Conservation (phyloP, 2,113 vertebrate genomes). For the Alouatta palliata region DNA sequence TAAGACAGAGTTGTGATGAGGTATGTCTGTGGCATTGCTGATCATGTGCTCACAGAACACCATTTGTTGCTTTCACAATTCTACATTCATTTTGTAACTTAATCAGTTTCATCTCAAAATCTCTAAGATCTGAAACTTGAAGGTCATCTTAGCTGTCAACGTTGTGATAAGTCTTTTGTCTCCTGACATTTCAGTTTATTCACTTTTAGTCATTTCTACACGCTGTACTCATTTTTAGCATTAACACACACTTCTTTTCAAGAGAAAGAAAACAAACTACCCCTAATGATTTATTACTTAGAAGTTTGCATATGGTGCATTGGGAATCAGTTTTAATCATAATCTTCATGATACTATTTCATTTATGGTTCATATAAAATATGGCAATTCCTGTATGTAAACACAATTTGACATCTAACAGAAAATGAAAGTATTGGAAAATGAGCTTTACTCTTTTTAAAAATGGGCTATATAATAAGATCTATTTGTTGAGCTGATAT, state of each 20-base stretch:
- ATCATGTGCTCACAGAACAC: background rate
- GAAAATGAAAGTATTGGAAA: conserved; percentile 79
- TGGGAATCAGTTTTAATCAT: conserved; percentile 71
- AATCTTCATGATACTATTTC: conserved; percentile 59
- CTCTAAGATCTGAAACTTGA: background rate
- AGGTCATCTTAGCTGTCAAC: background rate
- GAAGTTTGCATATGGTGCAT: conserved; percentile 42
- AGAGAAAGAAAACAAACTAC: conserved; percentile 43
- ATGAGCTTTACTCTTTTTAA: conserved; percentile 64
- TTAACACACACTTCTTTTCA: conserved; percentile 17
- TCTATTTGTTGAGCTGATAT: conserved; percentile 77
- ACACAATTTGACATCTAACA: conserved; percentile 69
- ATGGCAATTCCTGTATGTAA: conserved; percentile 67
- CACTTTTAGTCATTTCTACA: conserved; percentile 8
- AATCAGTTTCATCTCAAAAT: background rate
- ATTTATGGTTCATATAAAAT: conserved; percentile 71
- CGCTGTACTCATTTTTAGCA: background rate
- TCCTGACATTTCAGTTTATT: conserved; percentile 28
- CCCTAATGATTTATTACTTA: conserved; percentile 35
- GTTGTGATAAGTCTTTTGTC: background rate
- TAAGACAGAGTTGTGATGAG: background rate
- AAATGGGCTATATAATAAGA: conserved; percentile 77
- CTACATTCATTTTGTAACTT: background rate
- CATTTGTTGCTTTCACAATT: background rate
- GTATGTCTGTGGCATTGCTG: background rate